Conservation (phyloP, 2,113 vertebrate genomes). For the Archocentrus centrarchus region DNA sequence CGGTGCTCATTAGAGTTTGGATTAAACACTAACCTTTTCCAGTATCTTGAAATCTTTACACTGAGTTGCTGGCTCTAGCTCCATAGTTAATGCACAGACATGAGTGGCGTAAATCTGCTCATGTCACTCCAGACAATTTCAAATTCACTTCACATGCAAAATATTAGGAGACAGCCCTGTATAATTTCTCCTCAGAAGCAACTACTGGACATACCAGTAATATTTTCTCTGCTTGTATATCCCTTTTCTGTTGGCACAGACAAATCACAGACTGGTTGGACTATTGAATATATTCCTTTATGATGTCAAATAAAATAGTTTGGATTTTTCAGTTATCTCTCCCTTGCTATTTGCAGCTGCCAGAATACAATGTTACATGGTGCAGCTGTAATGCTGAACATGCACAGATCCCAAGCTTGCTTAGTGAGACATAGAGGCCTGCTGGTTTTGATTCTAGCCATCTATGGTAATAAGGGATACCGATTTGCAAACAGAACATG, state of each 20-base stretch:
- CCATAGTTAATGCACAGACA: too few relatives aligned
- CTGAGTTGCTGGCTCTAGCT: background rate
- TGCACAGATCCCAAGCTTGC: background rate
- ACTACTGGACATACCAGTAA: background rate
- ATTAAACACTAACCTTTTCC: fast-evolving
- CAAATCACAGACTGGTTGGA: background rate
- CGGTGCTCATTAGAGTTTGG: background rate
- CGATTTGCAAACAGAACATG: constrained; percentile 22
- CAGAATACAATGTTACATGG: background rate
- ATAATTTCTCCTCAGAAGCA: background rate
- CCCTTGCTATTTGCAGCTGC: constrained; percentile 3
- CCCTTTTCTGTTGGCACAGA: background rate
- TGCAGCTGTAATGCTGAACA: background rate
- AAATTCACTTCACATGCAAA: too few relatives aligned
- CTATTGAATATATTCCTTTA: background rate
- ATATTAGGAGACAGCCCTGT: too few relatives aligned
- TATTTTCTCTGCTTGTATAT: too few relatives aligned
- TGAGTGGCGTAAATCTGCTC: too few relatives aligned
- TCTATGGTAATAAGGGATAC: background rate
- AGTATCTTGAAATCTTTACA: background rate
- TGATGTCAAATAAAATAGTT: constrained; percentile 12
- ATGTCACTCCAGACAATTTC: too few relatives aligned
- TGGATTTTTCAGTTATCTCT: background rate
- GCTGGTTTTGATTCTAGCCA: constrained; percentile 8
- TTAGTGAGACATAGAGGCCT: background rate